Base-by-base conservation (phyloP, 92 coral and sea anemone genomes). In the Bergia puertoricense region DNA sequence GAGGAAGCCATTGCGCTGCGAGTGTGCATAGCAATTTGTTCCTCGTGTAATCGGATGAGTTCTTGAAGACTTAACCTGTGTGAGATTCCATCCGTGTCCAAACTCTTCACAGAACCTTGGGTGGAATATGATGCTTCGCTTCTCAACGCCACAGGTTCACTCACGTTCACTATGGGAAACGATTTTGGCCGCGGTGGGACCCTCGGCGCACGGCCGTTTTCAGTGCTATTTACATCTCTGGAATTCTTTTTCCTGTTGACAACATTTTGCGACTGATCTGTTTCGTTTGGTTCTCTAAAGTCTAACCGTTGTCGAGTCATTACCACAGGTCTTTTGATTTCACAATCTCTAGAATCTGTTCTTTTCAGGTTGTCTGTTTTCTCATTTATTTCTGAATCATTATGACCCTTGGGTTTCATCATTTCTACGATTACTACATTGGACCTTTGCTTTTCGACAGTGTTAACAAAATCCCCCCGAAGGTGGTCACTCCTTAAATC, bases 11-110 rank as follows among this genome's bases (percentile, higher is more conserved):
- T 89, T 2, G 99, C 99, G 82, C 99, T 94, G 74, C 90, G 93
- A 6, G 99, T 93, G n/a, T 95, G 98, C 36, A 86, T 91, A 7
- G 99, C 99, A 22, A 97, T 97, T 85, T 91, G 93, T 50, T 95
- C 93, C 84, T 97, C 99, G 79, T 97, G 99, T 39, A 97, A 86
- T 76, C 92, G 91, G 23, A 97, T 97, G 50, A 97, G 94, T 87
- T 97, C 97, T 62, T 95, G 99, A 68, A 96, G 91, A 74, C 98
- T 94, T 79, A 96, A 83, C 54, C 96, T 91, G 88, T 95, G 95
- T 22, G 97, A 88, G 18, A 84, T 46, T 36, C 87, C 87, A 3
- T 84, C 87, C 1, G 77, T 71, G 79, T 84, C 85, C 30, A 81
- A 59, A 66, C 85, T 81, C 15, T 81, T 84, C 14, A 84, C 79